Evolutionary conservation across 2,113 vertebrate species (phyloP).

Genomic region (Rhodinocichla rosea): DNA sequence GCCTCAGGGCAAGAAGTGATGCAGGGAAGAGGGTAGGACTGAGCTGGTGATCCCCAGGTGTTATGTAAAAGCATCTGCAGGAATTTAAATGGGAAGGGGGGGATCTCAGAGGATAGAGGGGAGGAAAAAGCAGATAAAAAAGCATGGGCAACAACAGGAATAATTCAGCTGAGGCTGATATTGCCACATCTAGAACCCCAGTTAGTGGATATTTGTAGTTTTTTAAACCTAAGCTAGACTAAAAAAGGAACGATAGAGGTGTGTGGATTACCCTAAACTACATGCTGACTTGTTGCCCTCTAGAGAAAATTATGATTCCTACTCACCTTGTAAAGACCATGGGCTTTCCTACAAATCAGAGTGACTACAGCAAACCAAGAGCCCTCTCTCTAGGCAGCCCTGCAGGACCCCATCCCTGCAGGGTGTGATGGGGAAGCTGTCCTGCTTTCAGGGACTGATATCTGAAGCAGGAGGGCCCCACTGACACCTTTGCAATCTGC

Average conservation of each 20-base stretch:
- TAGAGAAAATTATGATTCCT: background rate
- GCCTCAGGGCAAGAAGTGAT: background rate
- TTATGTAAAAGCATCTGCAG: background rate
- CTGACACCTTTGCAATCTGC: background rate
- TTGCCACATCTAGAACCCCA: rapidly evolving
- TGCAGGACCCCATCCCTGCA: background rate
- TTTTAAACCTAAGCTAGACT: background rate
- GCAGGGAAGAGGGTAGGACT: background rate
- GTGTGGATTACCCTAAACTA: background rate
- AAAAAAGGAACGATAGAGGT: background rate
- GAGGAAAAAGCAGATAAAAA: background rate
- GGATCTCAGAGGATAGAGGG: background rate
- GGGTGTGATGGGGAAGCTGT: background rate
- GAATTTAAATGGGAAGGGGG: background rate
- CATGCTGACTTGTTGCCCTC: rapidly evolving
- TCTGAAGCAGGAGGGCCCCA: background rate
- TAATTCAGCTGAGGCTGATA: background rate
- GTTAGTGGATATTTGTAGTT: background rate
- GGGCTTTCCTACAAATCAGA: background rate
- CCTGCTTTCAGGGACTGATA: background rate
- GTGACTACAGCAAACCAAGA: background rate
- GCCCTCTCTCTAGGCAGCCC: background rate
- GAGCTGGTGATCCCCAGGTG: background rate
- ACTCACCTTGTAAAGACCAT: background rate
- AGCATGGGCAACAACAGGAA: background rate